These are phyloP conservation scores for Serripes groenlandicus DNA, from an alignment of 2,888 invertebrate genomes.

Conservation along the genomic window DNA sequence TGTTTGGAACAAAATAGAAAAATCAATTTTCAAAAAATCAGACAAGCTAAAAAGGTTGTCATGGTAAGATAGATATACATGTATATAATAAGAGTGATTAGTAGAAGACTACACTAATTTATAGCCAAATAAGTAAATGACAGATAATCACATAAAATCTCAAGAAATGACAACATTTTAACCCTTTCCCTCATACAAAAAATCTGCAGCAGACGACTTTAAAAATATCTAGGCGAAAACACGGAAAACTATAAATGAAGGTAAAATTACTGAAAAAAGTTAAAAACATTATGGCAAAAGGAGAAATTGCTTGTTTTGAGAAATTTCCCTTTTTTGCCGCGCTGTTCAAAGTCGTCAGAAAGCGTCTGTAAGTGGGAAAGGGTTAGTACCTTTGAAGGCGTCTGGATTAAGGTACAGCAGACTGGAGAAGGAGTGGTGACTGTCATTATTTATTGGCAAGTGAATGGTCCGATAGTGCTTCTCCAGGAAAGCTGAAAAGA, in stretches of 20 bases:
- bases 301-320: not conserved
- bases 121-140: no score
- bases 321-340: not conserved
- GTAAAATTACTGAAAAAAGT: not conserved
- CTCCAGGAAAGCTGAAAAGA: constrained; percentile 73
- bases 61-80: no score
- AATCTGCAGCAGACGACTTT: not conserved
- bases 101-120: no score
- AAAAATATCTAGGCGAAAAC: not conserved
- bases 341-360: not conserved
- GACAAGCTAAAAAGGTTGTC: no score
- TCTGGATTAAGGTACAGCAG: constrained; percentile 77
- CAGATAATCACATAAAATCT: no score
- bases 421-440: constrained; percentile 76
- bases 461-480: constrained; percentile 82
- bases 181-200: not conserved
- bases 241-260: not conserved
- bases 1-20: no score
- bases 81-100: no score
- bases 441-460: constrained; percentile 76
- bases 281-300: not conserved
- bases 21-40: no score
- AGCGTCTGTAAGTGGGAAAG: not conserved
- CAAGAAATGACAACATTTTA: not conserved
- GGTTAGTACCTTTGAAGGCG: constrained; percentile 73